A percentile compares a stretch with the other conserved stretches of the same genome.
Conservation (phyloP, 2,113 vertebrate species). For the Gavialis gangeticus region DNA sequence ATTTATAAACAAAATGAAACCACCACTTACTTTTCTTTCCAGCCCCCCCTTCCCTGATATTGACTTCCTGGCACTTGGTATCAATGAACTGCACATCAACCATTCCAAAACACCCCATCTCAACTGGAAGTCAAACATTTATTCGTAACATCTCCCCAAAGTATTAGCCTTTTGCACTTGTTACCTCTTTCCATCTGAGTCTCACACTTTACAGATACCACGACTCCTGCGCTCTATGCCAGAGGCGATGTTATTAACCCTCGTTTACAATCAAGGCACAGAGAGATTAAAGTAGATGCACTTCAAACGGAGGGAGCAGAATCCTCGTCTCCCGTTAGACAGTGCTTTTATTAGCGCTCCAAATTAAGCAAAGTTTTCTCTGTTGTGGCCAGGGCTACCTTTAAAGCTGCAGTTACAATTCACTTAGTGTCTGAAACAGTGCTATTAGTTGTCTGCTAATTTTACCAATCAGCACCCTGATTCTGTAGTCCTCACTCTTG, state of each 20-base stretch:
- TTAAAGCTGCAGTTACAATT: background rate
- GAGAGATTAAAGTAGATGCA: background rate
- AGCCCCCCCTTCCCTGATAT: background rate
- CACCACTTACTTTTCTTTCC: background rate
- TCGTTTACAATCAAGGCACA: background rate
- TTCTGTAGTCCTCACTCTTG: background rate
- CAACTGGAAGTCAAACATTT: background rate
- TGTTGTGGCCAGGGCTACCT: background rate
- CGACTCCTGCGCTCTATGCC: background rate
- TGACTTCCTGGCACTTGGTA: background rate
- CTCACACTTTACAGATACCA: background rate
- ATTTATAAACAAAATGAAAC: background rate
- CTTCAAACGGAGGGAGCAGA: slow-evolving; percentile 27
- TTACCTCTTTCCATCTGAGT: background rate
- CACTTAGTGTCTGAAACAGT: background rate
- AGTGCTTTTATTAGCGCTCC: slow-evolving; percentile 29
- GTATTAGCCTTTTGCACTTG: background rate
- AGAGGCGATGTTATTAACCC: background rate
- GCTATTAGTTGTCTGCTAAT: background rate
- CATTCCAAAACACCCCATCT: background rate
- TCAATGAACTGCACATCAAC: background rate
- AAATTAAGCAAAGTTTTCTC: background rate
- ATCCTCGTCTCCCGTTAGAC: slow-evolving; percentile 50
- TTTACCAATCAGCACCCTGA: background rate
- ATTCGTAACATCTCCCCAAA: background rate